phyloP scores from a whole-genome alignment of 2,113 vertebrate genomes.

The Apus apus region DNA sequence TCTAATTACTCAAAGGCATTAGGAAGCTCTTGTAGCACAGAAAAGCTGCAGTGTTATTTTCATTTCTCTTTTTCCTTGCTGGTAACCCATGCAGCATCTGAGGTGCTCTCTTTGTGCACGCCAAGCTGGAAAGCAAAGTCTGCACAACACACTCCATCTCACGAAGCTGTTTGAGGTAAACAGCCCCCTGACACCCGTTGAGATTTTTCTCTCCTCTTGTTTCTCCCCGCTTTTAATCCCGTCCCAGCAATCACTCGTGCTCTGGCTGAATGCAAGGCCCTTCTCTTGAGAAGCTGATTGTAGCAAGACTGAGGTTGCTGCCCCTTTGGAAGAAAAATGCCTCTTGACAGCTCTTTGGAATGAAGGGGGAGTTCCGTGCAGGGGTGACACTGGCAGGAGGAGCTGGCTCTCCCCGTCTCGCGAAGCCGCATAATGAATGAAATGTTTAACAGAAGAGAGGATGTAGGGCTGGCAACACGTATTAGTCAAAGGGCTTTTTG shows the following conservation, averaged over 20 bases:
- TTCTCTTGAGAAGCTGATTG: conserved; percentile 48
- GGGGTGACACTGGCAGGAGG: conserved; percentile 59
- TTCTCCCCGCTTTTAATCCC: conserved; percentile 25
- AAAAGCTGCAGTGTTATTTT: background rate
- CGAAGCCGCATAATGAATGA: conserved; percentile 58
- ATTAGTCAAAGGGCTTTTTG: conserved; percentile 66
- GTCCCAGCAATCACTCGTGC: background rate
- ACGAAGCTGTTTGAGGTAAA: background rate
- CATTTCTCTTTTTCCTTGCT: background rate
- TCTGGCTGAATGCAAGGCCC: conserved; percentile 39
- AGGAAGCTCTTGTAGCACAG: background rate
- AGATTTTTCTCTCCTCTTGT: background rate
- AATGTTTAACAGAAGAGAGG: conserved; percentile 63
- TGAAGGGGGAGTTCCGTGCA: conserved; percentile 33
- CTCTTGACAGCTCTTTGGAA: conserved; percentile 67
- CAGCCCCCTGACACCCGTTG: background rate
- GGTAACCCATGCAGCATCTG: background rate
- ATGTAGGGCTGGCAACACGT: conserved; percentile 62
- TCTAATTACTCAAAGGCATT: background rate
- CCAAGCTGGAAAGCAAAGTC: background rate
- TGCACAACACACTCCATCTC: background rate
- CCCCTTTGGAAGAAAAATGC: conserved; percentile 56
- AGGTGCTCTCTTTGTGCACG: background rate
- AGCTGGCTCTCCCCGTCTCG: conserved; percentile 27
- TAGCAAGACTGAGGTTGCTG: conserved; percentile 20